These are phyloP conservation scores for Geodia barretti DNA, from an alignment of 37 sponge, comb jelly and placozoan species.

Conservation along the genomic window DNA sequence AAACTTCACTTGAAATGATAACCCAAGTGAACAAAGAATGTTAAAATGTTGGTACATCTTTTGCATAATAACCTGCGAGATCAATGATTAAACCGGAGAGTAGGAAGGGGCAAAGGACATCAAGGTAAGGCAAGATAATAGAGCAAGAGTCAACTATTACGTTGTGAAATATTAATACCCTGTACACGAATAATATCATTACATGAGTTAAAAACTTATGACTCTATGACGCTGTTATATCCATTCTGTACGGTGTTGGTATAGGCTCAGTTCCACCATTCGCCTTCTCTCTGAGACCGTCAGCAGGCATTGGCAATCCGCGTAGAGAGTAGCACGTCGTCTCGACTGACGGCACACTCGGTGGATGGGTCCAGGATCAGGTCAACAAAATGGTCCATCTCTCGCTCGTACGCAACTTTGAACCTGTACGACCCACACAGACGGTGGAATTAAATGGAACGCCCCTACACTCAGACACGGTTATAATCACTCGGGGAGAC, in stretches of 20 bases:
- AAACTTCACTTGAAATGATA: too few relatives aligned
- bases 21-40: too few relatives aligned
- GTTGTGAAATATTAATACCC: neutral
- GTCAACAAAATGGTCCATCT: constrained; percentile 61
- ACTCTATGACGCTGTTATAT: neutral
- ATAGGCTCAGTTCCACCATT: too few relatives aligned
- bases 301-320: constrained; percentile 66
- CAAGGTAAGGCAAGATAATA: too few relatives aligned
- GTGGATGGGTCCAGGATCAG: constrained; percentile 37
- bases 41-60: too few relatives aligned
- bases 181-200: neutral
- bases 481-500: too few relatives aligned
- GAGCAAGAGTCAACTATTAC: neutral
- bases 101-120: too few relatives aligned
- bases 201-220: neutral
- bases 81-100: too few relatives aligned
- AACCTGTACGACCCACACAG: neutral
- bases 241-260: neutral
- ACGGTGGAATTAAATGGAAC: too few relatives aligned
- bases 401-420: constrained; percentile 32
- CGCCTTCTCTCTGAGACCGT: constrained; percentile 43
- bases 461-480: too few relatives aligned
- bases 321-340: constrained; percentile 38
- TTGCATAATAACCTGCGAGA: too few relatives aligned
- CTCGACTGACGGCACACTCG: constrained; percentile 14